Percentiles rank a stretch among this genome's conserved stretches.
phyloP scores from a whole-genome alignment of 2,113 vertebrate genomes.

The Spermophilus dauricus region DNA sequence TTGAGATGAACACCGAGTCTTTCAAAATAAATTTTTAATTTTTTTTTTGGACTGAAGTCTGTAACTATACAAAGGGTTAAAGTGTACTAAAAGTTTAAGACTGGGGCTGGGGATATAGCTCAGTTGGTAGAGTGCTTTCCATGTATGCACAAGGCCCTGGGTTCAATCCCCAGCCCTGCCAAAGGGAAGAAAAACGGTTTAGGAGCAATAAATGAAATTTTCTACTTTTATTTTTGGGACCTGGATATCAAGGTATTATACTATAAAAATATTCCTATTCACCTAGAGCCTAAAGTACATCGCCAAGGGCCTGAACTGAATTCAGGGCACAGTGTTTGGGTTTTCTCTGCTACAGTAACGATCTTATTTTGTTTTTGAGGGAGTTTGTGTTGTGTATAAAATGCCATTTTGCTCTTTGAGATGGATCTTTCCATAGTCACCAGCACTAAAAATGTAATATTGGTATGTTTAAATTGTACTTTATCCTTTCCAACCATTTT shows the following conservation, averaged over 20 bases:
- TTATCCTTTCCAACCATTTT: neutral
- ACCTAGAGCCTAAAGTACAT: neutral
- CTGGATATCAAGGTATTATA: neutral
- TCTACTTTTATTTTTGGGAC: neutral
- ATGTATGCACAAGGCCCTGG: no score
- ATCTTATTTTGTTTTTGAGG: neutral
- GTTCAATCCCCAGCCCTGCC: no score
- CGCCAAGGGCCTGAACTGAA: no score
- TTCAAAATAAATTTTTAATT: neutral
- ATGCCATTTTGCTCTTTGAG: neutral
- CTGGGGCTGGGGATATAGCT: no score
- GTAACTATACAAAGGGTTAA: conserved; percentile 35
- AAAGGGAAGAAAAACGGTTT: neutral
- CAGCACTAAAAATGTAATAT: neutral
- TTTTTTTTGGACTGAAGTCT: neutral
- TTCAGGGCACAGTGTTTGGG: neutral
- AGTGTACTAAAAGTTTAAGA: neutral
- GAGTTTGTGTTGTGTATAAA: neutral
- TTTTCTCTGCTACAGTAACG: neutral
- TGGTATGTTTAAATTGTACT: neutral
- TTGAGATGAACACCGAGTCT: conserved; percentile 24
- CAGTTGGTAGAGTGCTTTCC: no score
- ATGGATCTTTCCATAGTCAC: neutral
- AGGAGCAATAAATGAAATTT: neutral
- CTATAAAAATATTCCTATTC: conserved; percentile 28